phyloP scores from a whole-genome alignment of 2,888 invertebrate species.

The Autographa pulchrina region DNA sequence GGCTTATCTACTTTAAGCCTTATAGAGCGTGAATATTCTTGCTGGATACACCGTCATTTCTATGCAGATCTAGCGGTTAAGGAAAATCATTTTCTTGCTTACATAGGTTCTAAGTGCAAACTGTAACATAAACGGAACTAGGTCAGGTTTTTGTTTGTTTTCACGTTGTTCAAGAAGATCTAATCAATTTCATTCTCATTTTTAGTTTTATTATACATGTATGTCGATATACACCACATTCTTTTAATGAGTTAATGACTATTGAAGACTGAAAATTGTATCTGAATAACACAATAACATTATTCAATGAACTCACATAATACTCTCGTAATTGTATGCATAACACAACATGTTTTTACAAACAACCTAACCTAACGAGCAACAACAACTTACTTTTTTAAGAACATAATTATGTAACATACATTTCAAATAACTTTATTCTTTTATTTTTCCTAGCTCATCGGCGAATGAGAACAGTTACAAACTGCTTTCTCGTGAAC shows the following conservation, averaged over 20 bases:
- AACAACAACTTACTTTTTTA: too few species aligned
- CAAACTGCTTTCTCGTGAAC: slow-evolving; percentile 97
- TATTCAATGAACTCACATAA: too few species aligned
- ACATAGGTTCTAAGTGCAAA: not conserved
- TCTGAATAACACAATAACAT: too few species aligned
- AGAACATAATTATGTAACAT: too few species aligned
- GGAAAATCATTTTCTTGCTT: not conserved
- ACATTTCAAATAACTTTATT: too few species aligned
- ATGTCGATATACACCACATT: too few species aligned
- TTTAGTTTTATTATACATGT: too few species aligned
- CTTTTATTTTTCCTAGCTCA: slow-evolving; percentile 89
- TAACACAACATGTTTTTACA: too few species aligned
- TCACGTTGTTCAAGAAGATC: not conserved
- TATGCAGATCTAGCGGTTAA: slow-evolving; percentile 6
- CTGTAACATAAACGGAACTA: not conserved
- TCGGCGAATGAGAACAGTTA: slow-evolving; percentile 95
- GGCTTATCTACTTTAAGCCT: not conserved
- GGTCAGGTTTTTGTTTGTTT: not conserved
- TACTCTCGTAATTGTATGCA: too few species aligned
- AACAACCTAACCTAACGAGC: too few species aligned
- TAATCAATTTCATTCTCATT: not conserved
- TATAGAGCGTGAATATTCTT: slow-evolving; percentile 2
- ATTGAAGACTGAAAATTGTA: too few species aligned
- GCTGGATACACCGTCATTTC: not conserved
- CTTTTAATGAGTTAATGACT: too few species aligned